Base-by-base conservation (phyloP, 2,888 invertebrate species). In the Nephrotoma guestfalica region DNA sequence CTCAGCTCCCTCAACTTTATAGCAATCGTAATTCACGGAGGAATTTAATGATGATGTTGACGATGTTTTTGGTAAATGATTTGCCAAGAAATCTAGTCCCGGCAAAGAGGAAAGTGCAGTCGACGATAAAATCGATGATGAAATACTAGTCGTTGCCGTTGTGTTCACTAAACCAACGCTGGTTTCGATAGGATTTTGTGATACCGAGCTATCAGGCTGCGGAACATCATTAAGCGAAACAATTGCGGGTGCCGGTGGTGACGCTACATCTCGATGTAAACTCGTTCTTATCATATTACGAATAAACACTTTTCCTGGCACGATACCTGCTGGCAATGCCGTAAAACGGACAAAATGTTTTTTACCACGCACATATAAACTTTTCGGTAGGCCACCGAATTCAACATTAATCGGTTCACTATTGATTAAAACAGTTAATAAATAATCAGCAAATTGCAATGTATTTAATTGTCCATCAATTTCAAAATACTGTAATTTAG, bases 311-410 rank as follows among this genome's bases (percentile, higher is more conserved):
- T 93, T 93, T 0, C 97, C 97, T 0, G 96, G 95, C 88, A 93
- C 93, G 5, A 96, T 93, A 51, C 95, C 94, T 86, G 94, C 93
- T 0, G 97, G 97, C 87, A 97, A 90, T 0, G 95, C 95, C 0
- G 96, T 95, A 90, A 97, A 96, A 51, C 97, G 92, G 41, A 97
- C 93, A 89, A 96, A 97, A 90, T 96, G 95, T 89, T 96, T 96
- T 88, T 94, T 94, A 42, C 94, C 95, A n/a, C 94, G 93, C 1
- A 97, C 92, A 86, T 93, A 93, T 87, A 97, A 94, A 3, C 96
- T 96, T 89, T 96, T 95, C 0, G 97, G 97, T 87, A 97, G 91
- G 45, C 96, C 97, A 40, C 97, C 97, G 90, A 96, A 97, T 89
- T 96, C 96, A 1, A 96, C 94, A 89, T 94, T 94, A 89, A 95